Evolutionary conservation across 2,797 vertebrate species (phyloP), one percentile per base, ranked within the genome.

Genomic region (Myoxocephalus aenaeus): DNA sequence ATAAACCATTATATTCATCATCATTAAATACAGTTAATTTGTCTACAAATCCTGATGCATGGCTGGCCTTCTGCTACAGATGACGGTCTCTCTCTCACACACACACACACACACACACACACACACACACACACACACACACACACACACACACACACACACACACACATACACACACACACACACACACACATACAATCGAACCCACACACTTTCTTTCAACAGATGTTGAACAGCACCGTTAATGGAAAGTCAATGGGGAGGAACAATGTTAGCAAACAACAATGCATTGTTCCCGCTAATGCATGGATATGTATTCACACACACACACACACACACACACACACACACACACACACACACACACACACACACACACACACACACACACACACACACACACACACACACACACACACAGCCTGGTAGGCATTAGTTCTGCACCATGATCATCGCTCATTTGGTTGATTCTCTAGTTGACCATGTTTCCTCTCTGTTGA

Each of bases 211-310:
- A 48, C 79, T 80, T 85, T 81, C 76, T 77, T 76, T 80, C 85
- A 91, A 77, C 93, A 94, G 93, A 94, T 94, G 93, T 94, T 93
- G 89, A 92, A 91, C 93, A 92, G 80, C 87, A 89, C 38, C 17
- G 54, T 90, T 94, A 94, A 93, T 94, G 92, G 90, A 92, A 90
- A 95, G 89, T 93, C 92, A 93, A 92, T 93, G 93, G 90, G 91
- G 92, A 92, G 92, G 93, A 93, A 94, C 93, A 90, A 65, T 89
- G 89, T 94, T 93, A 87, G 89, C 91, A 88, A 91, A 93, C 87
- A 94, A 87, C 88, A 92, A 87, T 84, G 84, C 81, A 92, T 91
- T 90, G 89, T 92, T 90, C 82, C 68, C 82, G 66, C 79, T 74
- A 69, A 90, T 85, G 78, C 84, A 87, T 84, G 65, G 64, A 62